phyloP scores from a whole-genome alignment of 2,113 vertebrate species.

The Malaclemys terrapin region DNA sequence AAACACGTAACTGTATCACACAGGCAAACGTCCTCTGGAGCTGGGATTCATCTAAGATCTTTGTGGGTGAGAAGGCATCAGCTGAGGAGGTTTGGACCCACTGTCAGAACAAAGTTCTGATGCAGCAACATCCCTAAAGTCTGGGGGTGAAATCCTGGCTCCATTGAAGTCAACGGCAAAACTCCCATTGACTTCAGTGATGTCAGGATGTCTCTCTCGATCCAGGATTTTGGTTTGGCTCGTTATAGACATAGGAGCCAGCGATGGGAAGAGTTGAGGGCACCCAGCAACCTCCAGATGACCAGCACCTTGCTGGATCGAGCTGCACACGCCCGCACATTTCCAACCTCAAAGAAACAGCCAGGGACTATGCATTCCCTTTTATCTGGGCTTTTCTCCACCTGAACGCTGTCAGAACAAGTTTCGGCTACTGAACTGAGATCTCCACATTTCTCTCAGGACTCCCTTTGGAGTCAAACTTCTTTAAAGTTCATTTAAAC shows the following conservation, averaged over 20 bases:
- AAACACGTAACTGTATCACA: background rate
- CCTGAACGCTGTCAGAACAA: rapidly evolving
- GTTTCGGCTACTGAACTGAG: background rate
- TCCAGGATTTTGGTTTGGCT: background rate
- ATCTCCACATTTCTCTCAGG: background rate
- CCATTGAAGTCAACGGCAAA: background rate
- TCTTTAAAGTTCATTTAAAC: background rate
- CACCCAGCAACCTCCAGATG: too few species aligned
- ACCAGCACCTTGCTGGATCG: background rate
- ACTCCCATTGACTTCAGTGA: background rate
- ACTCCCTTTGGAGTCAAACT: background rate
- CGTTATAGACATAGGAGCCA: background rate
- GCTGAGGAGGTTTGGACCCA: background rate
- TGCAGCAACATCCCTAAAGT: background rate
- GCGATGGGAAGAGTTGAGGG: too few species aligned
- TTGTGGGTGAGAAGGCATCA: background rate
- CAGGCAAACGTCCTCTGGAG: background rate
- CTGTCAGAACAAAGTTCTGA: background rate
- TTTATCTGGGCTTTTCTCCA: too few species aligned
- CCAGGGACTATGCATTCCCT: background rate
- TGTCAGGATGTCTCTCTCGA: background rate
- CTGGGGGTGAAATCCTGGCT: background rate
- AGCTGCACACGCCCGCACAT: rapidly evolving
- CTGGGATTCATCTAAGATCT: background rate
- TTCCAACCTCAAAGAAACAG: background rate